phyloP scores from a whole-genome alignment of 2,797 vertebrate genomes.

The Falco berigora region DNA sequence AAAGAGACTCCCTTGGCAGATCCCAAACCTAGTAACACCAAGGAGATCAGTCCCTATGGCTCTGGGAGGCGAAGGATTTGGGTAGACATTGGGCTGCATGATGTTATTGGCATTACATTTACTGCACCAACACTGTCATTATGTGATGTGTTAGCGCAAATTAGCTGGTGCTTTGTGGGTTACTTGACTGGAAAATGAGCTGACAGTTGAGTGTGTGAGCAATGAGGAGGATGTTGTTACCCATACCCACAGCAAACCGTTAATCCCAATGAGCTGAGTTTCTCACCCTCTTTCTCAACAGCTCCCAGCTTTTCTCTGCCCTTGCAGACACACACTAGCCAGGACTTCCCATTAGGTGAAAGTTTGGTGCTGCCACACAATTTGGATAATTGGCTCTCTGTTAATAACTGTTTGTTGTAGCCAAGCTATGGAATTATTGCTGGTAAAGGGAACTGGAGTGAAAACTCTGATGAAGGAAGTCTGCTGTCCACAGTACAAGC shows the following conservation, averaged over 20 bases:
- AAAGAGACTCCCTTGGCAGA: not conserved
- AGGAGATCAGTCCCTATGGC: not conserved
- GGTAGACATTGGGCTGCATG: accelerated
- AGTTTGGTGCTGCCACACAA: not conserved
- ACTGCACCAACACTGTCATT: not conserved
- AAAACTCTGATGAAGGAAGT: not conserved
- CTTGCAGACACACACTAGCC: not conserved
- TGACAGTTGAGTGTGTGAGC: not conserved
- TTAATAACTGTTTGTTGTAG: not conserved
- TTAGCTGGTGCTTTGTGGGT: not conserved
- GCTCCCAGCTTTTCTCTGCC: not conserved
- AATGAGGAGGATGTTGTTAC: not conserved
- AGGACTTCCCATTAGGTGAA: not conserved
- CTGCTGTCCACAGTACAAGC: not conserved
- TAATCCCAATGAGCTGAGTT: not conserved
- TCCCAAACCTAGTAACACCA: not conserved
- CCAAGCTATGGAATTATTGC: not conserved
- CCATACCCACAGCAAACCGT: not conserved
- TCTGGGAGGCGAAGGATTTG: not conserved
- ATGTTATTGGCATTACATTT: not conserved
- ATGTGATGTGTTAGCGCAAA: accelerated
- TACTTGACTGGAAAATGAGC: slow-evolving; percentile 16
- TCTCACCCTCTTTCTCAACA: not conserved
- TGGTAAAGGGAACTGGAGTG: not conserved
- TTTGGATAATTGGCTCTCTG: slow-evolving; percentile 31